A percentile compares a stretch with the other conserved stretches of the same genome.
Evolutionary conservation across 1,140 invertebrate species (phyloP).

Genomic region (Zaprionus tsacasi): DNA sequence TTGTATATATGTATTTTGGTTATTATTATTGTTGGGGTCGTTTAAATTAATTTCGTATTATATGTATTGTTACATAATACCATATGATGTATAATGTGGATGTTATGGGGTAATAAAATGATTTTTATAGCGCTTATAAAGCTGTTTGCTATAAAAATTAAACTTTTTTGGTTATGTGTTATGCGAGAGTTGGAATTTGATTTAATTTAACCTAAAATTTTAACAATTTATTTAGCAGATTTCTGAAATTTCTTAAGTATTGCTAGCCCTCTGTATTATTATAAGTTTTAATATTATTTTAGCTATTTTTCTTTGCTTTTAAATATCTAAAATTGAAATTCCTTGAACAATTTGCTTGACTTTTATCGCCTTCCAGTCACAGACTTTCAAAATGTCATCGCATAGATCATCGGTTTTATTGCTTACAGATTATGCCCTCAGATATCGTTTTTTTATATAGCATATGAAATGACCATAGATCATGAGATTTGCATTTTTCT

Average conservation of each 20-base stretch:
- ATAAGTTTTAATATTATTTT: constrained; percentile 7
- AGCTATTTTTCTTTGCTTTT: constrained; percentile 42
- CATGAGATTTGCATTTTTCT: constrained; percentile 33
- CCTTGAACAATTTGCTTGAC: constrained; percentile 6
- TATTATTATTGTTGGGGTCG: constrained; percentile 3
- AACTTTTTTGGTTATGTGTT: constrained; percentile 21
- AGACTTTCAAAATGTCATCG: background rate
- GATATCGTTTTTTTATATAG: constrained; percentile 36
- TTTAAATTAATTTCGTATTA: constrained; percentile 60
- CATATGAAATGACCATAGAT: constrained; percentile 58
- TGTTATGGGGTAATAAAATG: constrained; percentile 31
- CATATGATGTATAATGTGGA: constrained; percentile 6
- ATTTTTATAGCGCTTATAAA: constrained; percentile 71
- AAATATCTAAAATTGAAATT: background rate
- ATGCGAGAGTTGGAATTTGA: background rate
- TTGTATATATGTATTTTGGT: background rate
- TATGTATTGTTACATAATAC: background rate
- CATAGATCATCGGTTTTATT: constrained; percentile 24
- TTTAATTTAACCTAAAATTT: too few species aligned
- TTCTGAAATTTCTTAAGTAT: too few species aligned
- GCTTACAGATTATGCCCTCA: constrained; percentile 1
- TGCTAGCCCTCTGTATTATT: too few species aligned
- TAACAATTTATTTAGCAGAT: too few species aligned
- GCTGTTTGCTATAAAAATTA: constrained; percentile 27
- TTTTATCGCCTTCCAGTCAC: background rate